Evolutionary conservation across 2,113 vertebrate genomes (phyloP), one percentile per base, ranked within the genome.

Genomic region (Zootoca vivipara): DNA sequence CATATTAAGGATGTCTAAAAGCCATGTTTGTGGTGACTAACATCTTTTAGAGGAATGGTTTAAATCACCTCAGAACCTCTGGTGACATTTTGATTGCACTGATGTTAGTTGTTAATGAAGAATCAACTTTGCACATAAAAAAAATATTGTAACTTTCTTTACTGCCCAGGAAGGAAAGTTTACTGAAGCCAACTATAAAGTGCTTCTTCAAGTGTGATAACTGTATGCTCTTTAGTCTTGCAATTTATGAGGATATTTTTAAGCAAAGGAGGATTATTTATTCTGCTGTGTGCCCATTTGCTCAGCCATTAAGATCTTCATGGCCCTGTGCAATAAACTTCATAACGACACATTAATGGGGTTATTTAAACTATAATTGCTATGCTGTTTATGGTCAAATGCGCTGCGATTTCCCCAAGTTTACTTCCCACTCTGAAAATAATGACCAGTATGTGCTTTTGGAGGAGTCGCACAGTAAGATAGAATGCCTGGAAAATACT

Each of bases 101-200:
- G 88, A 72, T 88, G 89, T 93, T 95, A 89, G 92, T 91, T 0
- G 0, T 85, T 94, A 95, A 95, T 95, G 91, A 95, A 95, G 94
- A 95, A 95, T 95, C 95, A 94, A 95, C 92, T 94, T 94, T 89
- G 92, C 87, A 90, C 89, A 95, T 95, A 89, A 95, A 96, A 95
- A 95, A 94, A 92, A 92, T 90, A 95, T 94, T 89, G 87, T 82
- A 90, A 58, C 73, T 91, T 94, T 78, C 90, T 95, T 94, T 94
- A 94, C 85, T 91, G 86, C 93, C 67, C 78, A 20, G 82, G 86
- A 93, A 86, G 74, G 89, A 92, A 95, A 94, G 89, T 94, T 94
- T 94, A 94, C 92, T 87, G 84, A 90, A 91, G 82, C 83, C 85
- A 92, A 65, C 90, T 91, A 89, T 94, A 93, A 12, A 56, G 83